Conservation (phyloP, 2,113 vertebrate genomes). For the Rousettus leschenaultii region DNA sequence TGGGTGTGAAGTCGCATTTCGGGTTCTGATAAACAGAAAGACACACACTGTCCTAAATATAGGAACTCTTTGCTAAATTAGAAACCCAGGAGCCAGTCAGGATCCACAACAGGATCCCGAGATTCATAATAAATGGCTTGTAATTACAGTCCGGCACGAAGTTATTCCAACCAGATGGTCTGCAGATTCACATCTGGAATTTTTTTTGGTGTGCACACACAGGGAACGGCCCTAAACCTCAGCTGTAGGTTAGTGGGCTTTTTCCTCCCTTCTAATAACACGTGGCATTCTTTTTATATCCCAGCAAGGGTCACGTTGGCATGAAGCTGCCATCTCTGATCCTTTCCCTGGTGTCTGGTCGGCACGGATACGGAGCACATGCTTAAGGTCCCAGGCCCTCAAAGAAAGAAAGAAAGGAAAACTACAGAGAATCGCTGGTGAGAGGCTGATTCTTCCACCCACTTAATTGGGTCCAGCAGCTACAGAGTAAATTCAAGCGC, state of each 20-base stretch:
- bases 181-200: constrained; percentile 78
- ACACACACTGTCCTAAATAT: constrained; percentile 66
- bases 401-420: constrained; percentile 35
- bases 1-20: not conserved
- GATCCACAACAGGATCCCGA: constrained; percentile 76
- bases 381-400: constrained; percentile 18
- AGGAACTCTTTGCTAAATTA: constrained; percentile 72
- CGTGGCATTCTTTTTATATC: not conserved
- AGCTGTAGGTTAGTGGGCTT: constrained; percentile 46
- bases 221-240: constrained; percentile 37
- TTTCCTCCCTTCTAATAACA: not conserved
- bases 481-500: constrained; percentile 15
- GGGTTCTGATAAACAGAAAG: constrained; percentile 51
- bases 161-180: constrained; percentile 81
- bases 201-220: constrained; percentile 49
- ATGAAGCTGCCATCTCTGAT: constrained; percentile 35
- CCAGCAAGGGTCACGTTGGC: constrained; percentile 41
- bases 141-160: constrained; percentile 78
- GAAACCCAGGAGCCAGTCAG: constrained; percentile 78
- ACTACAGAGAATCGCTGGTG: not conserved
- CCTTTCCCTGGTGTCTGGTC: not conserved
- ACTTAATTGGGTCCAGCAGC: not conserved
- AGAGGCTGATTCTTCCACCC: not conserved
- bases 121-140: constrained; percentile 81
- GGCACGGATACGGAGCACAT: not conserved